Percentiles rank a stretch among this genome's conserved stretches.
These are phyloP conservation scores for Pempheris klunzingeri DNA, from an alignment of 2,797 vertebrate species.

Conservation along the genomic window DNA sequence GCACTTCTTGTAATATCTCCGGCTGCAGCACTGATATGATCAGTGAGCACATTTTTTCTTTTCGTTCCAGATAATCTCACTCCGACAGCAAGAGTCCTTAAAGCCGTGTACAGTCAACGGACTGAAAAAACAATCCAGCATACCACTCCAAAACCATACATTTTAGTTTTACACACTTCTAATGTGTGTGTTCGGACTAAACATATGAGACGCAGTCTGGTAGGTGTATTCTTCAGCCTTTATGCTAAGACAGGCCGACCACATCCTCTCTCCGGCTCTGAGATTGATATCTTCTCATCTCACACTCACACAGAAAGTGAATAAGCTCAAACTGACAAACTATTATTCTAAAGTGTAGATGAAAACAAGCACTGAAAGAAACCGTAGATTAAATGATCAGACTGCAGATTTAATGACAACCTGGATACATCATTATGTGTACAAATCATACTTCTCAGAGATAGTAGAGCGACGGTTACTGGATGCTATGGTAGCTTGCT, in stretches of 20 bases:
- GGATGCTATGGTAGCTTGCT: not conserved
- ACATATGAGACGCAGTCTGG: not conserved
- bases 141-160: not conserved
- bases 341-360: not conserved
- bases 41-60: not conserved
- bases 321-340: too few species aligned
- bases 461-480: too few species aligned
- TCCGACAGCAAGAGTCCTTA: too few species aligned
- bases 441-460: not conserved
- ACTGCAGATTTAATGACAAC: not conserved
- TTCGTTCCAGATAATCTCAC: too few species aligned
- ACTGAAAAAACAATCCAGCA: not conserved
- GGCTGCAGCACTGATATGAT: not conserved
- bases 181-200: not conserved
- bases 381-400: not conserved
- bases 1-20: not conserved
- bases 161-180: not conserved
- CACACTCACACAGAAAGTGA: not conserved
- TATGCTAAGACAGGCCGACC: not conserved
- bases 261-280: not conserved
- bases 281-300: not conserved
- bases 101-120: too few species aligned
- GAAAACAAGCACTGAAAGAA: not conserved
- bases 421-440: not conserved
- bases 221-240: not conserved